These are phyloP conservation scores for Chelmon rostratus DNA, from an alignment of 2,797 vertebrate genomes.

Conservation along the genomic window DNA sequence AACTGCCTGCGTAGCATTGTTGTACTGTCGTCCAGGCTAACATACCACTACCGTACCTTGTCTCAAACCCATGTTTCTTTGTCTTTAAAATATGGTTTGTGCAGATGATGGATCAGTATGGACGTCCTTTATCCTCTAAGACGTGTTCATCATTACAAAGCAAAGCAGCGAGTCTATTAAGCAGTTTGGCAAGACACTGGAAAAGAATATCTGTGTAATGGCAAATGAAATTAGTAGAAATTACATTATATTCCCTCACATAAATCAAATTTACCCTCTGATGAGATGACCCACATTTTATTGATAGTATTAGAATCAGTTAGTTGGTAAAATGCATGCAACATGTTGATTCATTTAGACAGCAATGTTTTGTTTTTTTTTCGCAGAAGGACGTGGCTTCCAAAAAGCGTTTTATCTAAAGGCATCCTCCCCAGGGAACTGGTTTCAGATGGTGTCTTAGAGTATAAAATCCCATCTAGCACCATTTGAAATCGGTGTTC, in stretches of 20 bases:
- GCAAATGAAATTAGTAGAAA: slow-evolving; percentile 6
- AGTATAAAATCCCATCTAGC: slow-evolving; percentile 97
- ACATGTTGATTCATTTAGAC: not conserved
- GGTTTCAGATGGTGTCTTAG: slow-evolving; percentile 99
- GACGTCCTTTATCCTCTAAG: not conserved
- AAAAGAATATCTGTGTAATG: slow-evolving; percentile 9
- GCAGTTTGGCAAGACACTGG: not conserved
- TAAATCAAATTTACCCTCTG: not conserved
- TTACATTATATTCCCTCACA: not conserved
- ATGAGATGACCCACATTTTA: not conserved
- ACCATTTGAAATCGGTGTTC: slow-evolving; percentile 99
- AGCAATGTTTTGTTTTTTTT: not conserved
- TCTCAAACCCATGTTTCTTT: not conserved
- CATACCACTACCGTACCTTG: not conserved
- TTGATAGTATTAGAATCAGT: not conserved
- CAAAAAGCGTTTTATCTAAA: not conserved
- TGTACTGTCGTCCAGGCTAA: not conserved
- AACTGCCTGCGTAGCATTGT: not conserved
- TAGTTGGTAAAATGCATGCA: slow-evolving; percentile 8
- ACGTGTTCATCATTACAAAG: not conserved
- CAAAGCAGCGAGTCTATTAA: not conserved
- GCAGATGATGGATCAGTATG: not conserved
- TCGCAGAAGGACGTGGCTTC: slow-evolving; percentile 35
- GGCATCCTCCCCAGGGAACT: slow-evolving; percentile 95
- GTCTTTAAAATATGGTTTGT: not conserved